phyloP scores from a whole-genome alignment of 1,140 invertebrate genomes.

The Brevipalpus yothersi region DNA sequence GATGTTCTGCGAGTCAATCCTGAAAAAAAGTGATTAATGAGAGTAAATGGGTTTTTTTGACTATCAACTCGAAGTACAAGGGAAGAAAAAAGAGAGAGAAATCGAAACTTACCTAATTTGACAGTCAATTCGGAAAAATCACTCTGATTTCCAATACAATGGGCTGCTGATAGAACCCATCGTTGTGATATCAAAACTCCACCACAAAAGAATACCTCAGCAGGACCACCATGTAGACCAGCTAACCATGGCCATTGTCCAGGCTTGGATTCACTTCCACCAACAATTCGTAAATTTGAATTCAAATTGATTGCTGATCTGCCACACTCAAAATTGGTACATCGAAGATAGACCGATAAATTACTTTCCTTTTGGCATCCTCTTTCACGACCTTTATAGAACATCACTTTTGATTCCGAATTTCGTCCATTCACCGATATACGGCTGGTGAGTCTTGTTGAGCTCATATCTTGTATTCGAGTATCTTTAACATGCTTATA shows the following conservation, averaged over 20 bases:
- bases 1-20: constrained; percentile 15
- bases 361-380: background rate
- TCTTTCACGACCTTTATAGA: constrained; percentile 1
- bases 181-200: constrained; percentile 27
- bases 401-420: background rate
- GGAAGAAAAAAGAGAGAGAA: too few species aligned
- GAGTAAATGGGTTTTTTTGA: too few species aligned
- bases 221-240: constrained; percentile 15
- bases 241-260: constrained; percentile 16
- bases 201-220: constrained; percentile 24
- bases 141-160: constrained; percentile 28
- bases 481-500: constrained; percentile 11
- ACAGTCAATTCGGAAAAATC: constrained; percentile 12
- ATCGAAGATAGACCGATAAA: constrained; percentile 10
- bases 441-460: background rate
- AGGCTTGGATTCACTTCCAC: constrained; percentile 13
- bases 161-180: constrained; percentile 27
- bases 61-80: too few species aligned
- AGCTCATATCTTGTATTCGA: constrained; percentile 8
- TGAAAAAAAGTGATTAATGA: background rate
- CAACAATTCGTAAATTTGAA: constrained; percentile 11
- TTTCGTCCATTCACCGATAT: background rate
- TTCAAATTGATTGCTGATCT: background rate
- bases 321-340: constrained; percentile 10
- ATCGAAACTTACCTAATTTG: constrained; percentile 7